These are phyloP conservation scores for Rana temporaria DNA, from an alignment of 2,113 vertebrate species.

Conservation along the genomic window DNA sequence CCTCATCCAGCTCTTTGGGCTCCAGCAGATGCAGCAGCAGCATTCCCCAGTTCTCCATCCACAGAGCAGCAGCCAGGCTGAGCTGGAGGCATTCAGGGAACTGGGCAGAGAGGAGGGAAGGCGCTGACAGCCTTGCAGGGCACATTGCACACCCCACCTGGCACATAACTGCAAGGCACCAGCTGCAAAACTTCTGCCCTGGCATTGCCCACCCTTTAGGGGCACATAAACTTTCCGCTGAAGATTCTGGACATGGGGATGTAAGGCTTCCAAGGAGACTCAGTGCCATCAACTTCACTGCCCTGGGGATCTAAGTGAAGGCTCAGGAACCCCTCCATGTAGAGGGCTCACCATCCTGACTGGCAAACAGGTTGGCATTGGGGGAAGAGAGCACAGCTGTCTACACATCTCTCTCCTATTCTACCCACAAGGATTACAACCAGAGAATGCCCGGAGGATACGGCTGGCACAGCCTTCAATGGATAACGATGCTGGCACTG, in stretches of 20 bases:
- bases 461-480: constrained; percentile 14
- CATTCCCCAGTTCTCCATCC: constrained; percentile 53
- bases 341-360: background rate
- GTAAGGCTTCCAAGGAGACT: background rate
- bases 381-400: too few species aligned
- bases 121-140: background rate
- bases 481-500: constrained; percentile 39
- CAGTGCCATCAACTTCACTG: constrained; percentile 17
- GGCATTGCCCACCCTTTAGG: background rate
- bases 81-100: constrained; percentile 10
- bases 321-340: background rate
- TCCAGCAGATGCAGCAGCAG: constrained; percentile 25
- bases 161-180: background rate
- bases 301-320: constrained; percentile 15
- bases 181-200: constrained; percentile 24
- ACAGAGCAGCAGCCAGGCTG: constrained; percentile 15
- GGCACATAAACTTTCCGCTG: constrained; percentile 51
- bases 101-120: background rate
- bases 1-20: constrained; percentile 10
- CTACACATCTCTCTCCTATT: background rate
- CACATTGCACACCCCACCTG: background rate
- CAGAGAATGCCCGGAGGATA: constrained; percentile 34
- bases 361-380: constrained; percentile 11
- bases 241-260: background rate
- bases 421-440: constrained; percentile 32